Evolutionary conservation across 2,888 invertebrate species (phyloP), one percentile per base, ranked within the genome.

Genomic region (Patella ulyssiponensis): DNA sequence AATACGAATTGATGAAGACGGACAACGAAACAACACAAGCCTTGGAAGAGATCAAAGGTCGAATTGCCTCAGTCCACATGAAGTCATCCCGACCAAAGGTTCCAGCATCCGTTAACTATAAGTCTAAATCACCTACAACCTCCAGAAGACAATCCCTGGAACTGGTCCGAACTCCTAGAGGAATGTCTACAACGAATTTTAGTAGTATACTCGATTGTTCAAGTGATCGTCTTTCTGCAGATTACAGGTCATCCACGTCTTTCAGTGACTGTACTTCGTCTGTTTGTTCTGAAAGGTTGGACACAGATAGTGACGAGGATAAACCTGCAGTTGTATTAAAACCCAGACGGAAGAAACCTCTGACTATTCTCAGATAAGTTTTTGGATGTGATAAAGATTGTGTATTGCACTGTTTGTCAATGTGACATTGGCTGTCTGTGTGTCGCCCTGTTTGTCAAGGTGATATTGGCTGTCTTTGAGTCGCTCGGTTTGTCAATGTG

Each of bases 1-100:
- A 76, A 15, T 74, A 79, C 54, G 73, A 79, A 69, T 64, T 79
- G 69, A 33, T 58, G 44, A 74, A 71, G 11, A 74, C 76, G 56
- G 79, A 79, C 74, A 76, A 79, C 52, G 79, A 79, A 72, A 76
- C 76, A 15, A 77, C 76, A 51, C 72, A 76, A n/a, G 73, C 74
- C n/a, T 53, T 70, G 52, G 71, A 73, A 51, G 79, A 79, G 27
- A 74, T 79, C 74, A 64, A 64, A 64, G 9, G 64, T 23, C 20
- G 64, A 23, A 64, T 64, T 12, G 64, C 64, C 12, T 64, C 64
- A 20, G 64, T 14, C 3, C 64, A 14, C 23, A 20, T 64, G 15
- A 64, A 64, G 23, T 64, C 64, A 3, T 23, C 64, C 11, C 3
- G 20, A 23, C 11, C 20, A 20, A 64, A 64, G 14, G 3, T 23